phyloP scores from a whole-genome alignment of 1,140 invertebrate species.

The Diabrotica undecimpunctata region DNA sequence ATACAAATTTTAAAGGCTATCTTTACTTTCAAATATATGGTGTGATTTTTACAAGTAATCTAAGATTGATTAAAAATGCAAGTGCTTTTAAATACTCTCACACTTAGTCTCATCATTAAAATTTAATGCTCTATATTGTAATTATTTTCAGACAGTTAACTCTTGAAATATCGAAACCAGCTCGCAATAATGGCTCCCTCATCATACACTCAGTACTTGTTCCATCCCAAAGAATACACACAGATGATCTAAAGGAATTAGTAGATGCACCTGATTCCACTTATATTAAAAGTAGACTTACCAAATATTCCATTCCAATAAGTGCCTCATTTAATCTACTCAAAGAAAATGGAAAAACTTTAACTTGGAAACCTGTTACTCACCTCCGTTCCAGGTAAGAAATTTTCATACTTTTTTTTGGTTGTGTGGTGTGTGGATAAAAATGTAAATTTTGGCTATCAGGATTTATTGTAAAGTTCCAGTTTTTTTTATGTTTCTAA shows the following conservation, averaged over 20 bases:
- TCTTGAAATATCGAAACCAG: slow-evolving; percentile 32
- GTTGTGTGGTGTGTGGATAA: too few relatives aligned
- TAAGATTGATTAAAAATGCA: too few relatives aligned
- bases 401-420: not conserved
- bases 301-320: slow-evolving; percentile 40
- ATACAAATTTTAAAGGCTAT: too few relatives aligned
- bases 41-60: too few relatives aligned
- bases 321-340: slow-evolving; percentile 44
- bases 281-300: slow-evolving; percentile 39
- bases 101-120: not conserved
- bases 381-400: slow-evolving; percentile 36
- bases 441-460: too few relatives aligned
- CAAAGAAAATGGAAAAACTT: slow-evolving; percentile 32
- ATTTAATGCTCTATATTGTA: slow-evolving; percentile 10
- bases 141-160: slow-evolving; percentile 34
- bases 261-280: slow-evolving; percentile 31
- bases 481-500: too few relatives aligned
- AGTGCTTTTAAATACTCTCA: too few relatives aligned
- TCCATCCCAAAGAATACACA: slow-evolving; percentile 29
- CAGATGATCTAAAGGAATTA: slow-evolving; percentile 28
- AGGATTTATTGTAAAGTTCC: too few relatives aligned
- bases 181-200: slow-evolving; percentile 40
- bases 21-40: too few relatives aligned
- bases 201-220: slow-evolving; percentile 39
- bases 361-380: slow-evolving; percentile 37